phyloP scores from a whole-genome alignment of 2,888 invertebrate genomes.

The Lepidochitona cinerea region DNA sequence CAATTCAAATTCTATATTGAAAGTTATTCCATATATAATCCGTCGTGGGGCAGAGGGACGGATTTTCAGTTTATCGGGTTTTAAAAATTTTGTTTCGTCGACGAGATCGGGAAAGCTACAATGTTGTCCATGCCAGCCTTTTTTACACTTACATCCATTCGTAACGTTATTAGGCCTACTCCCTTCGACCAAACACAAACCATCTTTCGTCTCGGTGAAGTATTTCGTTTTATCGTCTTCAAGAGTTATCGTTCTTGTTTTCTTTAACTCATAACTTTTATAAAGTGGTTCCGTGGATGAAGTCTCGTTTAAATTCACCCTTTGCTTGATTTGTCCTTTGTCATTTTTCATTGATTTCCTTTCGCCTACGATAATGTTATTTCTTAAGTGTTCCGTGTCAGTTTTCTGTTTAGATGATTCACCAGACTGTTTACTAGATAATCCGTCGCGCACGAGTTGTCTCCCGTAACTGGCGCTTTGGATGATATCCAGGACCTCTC shows the following conservation, averaged over 20 bases:
- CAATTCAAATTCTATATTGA: slow-evolving; percentile 32
- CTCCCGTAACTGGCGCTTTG: too few relatives aligned
- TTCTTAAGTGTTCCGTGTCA: too few relatives aligned
- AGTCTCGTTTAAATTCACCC: too few relatives aligned
- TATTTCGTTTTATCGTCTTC: background rate
- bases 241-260: background rate
- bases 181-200: slow-evolving; percentile 1
- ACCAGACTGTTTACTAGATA: too few relatives aligned
- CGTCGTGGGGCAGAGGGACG: slow-evolving; percentile 18
- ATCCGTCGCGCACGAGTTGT: too few relatives aligned
- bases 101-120: slow-evolving; percentile 31
- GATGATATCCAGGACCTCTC: too few relatives aligned
- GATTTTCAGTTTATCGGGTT: background rate
- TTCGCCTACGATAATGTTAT: too few relatives aligned
- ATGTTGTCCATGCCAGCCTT: slow-evolving; percentile 27
- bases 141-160: slow-evolving; percentile 4
- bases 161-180: background rate
- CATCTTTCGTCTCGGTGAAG: background rate
- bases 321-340: too few relatives aligned
- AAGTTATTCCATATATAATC: slow-evolving; percentile 31
- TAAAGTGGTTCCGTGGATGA: background rate
- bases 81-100: slow-evolving; percentile 10
- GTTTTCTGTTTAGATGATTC: too few relatives aligned
- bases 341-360: too few relatives aligned
- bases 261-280: background rate